Percentiles rank a stretch among this genome's conserved stretches.
These are phyloP conservation scores for Eulithis prunata DNA, from an alignment of 2,888 invertebrate species.

Conservation along the genomic window DNA sequence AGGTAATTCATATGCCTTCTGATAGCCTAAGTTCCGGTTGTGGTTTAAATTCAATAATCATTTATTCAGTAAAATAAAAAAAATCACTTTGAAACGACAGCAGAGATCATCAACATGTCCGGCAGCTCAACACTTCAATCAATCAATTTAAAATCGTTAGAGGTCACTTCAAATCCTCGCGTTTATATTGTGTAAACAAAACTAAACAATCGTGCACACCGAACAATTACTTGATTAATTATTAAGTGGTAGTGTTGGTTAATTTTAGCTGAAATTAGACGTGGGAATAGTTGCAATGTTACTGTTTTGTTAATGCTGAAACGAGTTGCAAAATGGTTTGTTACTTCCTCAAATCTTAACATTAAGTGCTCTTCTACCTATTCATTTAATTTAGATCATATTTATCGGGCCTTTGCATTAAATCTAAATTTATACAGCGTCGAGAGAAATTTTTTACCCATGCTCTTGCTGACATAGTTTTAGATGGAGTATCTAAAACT, in stretches of 20 bases:
- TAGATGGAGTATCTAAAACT: too few relatives aligned
- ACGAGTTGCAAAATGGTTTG: constrained; percentile 24
- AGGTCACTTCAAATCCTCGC: constrained; percentile 19
- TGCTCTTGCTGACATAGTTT: too few relatives aligned
- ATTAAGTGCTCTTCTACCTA: too few relatives aligned
- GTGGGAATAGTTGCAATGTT: constrained; percentile 45
- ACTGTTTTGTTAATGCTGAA: constrained; percentile 34
- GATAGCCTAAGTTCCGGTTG: too few relatives aligned
- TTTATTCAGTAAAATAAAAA: too few relatives aligned
- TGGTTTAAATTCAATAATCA: too few relatives aligned
- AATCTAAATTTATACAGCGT: too few relatives aligned
- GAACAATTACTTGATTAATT: constrained; percentile 54
- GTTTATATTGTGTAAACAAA: constrained; percentile 45
- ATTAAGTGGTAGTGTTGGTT: constrained; percentile 41
- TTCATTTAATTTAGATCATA: too few relatives aligned
- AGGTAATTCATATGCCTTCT: too few relatives aligned
- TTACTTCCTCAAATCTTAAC: constrained; percentile 5
- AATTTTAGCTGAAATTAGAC: constrained; percentile 36
- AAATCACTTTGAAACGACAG: too few relatives aligned
- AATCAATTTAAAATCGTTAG: constrained; percentile 1
- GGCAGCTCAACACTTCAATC: constrained; percentile 9
- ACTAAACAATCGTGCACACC: constrained; percentile 40
- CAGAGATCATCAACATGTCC: background rate
- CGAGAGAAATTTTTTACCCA: too few relatives aligned
- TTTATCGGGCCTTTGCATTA: too few relatives aligned